These are phyloP conservation scores for Microlaimidae sp. DNA, from an alignment of 2,888 invertebrate genomes.

Conservation along the genomic window DNA sequence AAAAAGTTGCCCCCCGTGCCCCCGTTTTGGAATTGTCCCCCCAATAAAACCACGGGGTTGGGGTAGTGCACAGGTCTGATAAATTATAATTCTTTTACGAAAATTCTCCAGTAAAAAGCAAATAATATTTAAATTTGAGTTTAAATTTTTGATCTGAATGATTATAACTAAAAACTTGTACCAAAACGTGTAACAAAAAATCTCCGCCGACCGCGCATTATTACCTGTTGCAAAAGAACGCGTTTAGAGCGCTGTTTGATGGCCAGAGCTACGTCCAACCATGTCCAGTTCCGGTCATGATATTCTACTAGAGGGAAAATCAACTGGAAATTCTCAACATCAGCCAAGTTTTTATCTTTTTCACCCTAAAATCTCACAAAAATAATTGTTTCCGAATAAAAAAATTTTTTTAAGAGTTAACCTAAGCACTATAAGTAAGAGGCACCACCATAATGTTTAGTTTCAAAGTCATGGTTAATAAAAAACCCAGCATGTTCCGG, in stretches of 20 bases:
- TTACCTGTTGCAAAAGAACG: conserved; percentile 60
- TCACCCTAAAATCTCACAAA: conserved; percentile 50
- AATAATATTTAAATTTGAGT: too few species aligned
- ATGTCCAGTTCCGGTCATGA: conserved; percentile 98
- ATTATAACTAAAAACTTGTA: not conserved
- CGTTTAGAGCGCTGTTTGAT: conserved; percentile 82
- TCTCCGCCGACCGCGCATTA: not conserved
- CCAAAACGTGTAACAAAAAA: conserved; percentile 4
- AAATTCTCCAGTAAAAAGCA: too few species aligned
- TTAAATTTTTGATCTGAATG: too few species aligned
- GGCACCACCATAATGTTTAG: too few species aligned
- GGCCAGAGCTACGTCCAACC: conserved; percentile 86
- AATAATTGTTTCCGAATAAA: not conserved
- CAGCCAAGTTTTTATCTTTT: conserved; percentile 93
- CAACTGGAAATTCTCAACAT: conserved; percentile 78
- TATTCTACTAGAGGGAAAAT: conserved; percentile 90
- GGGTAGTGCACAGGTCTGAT: too few species aligned
- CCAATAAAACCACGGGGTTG: too few species aligned
- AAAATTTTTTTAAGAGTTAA: not conserved
- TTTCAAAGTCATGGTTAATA: too few species aligned
- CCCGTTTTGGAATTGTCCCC: too few species aligned
- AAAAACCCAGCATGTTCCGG: too few species aligned
- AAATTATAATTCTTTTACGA: too few species aligned
- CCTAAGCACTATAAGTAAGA: too few species aligned
- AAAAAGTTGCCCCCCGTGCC: too few species aligned